Base-by-base conservation (phyloP, 2,113 vertebrate genomes). In the Brachyhypopomus gauderio region DNA sequence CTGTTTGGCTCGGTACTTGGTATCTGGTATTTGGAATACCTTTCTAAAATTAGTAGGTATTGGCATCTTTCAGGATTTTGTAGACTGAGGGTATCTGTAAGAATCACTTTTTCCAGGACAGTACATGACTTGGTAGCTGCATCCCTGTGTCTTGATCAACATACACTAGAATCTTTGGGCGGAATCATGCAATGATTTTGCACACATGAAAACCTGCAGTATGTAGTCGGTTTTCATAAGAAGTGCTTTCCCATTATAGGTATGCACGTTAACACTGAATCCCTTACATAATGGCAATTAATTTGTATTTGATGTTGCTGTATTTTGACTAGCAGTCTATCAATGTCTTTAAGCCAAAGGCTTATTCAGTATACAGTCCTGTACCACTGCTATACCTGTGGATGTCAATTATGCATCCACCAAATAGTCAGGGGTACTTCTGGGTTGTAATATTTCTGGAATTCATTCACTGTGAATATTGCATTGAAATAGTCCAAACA, bases 401-500 rank as follows among this genome's bases (percentile, higher is more conserved):
- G 22, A 22, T 66, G 22, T 69, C 25, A 69, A 38, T 56, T 4
- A 78, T 56, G 63, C 48, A 52, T 67, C 45, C 9, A 22, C 25
- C 2, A 38, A 11, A 78, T 22, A 12, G 19, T 67, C 22, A 67
- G 62, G 17, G 17, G 45, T 41, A 12, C 22, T 62, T 23, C 6
- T 25, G 75, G 22, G 25, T 67, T 27, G 36, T 76, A 84, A 62
- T 45, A 79, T 41, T 69, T 56, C 6, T 69, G n/a, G 41, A 70
- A 79, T 11, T 41, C 71, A 59, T 84, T 17, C 4, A 38, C 71
- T 27, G 71, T 74, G 8, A 75, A 11, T 69, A 64, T 59, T 48
- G 71, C 20, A 23, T 75, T 84, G 23, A 79, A 20, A 6, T 84
- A 63, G 2, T 84, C 63, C 58, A 79, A 84, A 17, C 62, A 80